Evolutionary conservation across 2,113 vertebrate species (phyloP), one percentile per base, ranked within the genome.

Genomic region (Neopipo cinnamomea): DNA sequence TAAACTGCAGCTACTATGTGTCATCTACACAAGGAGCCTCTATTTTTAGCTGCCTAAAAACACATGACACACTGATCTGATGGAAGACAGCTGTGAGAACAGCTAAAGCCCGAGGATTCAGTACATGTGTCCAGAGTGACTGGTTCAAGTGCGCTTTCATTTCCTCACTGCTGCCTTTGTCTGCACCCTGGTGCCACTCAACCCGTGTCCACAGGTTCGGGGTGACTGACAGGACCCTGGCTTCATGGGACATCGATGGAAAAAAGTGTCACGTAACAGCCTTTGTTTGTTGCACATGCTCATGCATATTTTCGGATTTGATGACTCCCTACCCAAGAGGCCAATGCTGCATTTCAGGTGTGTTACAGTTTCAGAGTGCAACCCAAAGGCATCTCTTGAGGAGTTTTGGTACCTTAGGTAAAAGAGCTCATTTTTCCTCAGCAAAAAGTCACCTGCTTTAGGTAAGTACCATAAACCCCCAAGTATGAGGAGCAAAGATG

Each of bases 1-100:
- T 74, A 7, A 86, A 65, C n/a, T 85, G 68, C 67, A 86, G 72
- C 66, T 61, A 42, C 30, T 66, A 41, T 10, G 5, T 73, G 81
- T 75, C 81, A 88, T 61, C 76, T 56, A 62, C 15, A 77, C 19
- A 86, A 56, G 56, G 8, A 63, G 11, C 18, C 39, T 81, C 55
- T 93, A 84, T 91, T 93, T 96, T 94, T 87, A 81, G 52, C 67
- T 65, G 52, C 30, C 49, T 67, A 46, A 89, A 81, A 90, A 85
- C 56, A 88, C 24, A 71, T 21, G 12, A 77, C 72, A 90, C 14
- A 17, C 14, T 44, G 61, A 63, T 61, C 70, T 14, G 73, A 88
- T 66, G 33, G 46, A 79, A 93, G 72, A 81, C 72, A 94, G 91
- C 44, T 91, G 79, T 79, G 31, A 76, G 73, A 85, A 65, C 24